Evolutionary conservation across 2,113 vertebrate genomes (phyloP).

Genomic region (Daubentonia madagascariensis): DNA sequence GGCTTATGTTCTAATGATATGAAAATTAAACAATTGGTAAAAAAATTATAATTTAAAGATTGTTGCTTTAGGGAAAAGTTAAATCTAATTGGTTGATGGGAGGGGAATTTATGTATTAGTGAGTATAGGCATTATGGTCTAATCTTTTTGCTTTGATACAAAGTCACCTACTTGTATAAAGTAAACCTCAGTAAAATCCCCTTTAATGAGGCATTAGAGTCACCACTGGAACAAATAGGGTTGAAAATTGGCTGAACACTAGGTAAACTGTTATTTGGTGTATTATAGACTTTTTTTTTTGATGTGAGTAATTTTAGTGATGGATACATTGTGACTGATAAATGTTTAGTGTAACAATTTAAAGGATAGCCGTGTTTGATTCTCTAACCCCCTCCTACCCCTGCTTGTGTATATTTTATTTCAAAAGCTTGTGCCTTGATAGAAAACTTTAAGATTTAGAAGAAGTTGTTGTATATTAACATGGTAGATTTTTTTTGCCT

Average conservation of each 20-base stretch:
- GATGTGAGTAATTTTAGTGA: not conserved
- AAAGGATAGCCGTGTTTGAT: not conserved
- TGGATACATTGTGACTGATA: not conserved
- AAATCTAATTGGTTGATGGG: slow-evolving; percentile 70
- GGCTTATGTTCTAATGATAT: slow-evolving; percentile 75
- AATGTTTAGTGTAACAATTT: not conserved
- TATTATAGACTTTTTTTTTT: not conserved
- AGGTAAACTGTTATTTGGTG: slow-evolving; percentile 37
- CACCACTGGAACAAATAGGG: slow-evolving; percentile 53
- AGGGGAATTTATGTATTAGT: not conserved
- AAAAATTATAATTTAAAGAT: slow-evolving; percentile 78
- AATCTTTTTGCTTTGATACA: slow-evolving; percentile 56
- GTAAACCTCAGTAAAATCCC: slow-evolving; percentile 72
- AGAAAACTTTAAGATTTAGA: slow-evolving; percentile 13
- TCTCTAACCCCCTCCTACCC: not conserved
- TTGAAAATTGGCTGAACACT: slow-evolving; percentile 39
- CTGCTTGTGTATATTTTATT: not conserved
- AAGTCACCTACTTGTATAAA: slow-evolving; percentile 71
- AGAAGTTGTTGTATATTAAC: not conserved
- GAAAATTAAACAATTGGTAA: slow-evolving; percentile 83
- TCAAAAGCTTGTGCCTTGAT: slow-evolving; percentile 18
- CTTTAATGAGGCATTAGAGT: slow-evolving; percentile 29
- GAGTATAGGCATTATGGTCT: not conserved
- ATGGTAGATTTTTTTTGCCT: slow-evolving; percentile 17
- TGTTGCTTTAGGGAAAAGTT: slow-evolving; percentile 45